Evolutionary conservation across 2,113 vertebrate genomes (phyloP).

Genomic region (Ia io): DNA sequence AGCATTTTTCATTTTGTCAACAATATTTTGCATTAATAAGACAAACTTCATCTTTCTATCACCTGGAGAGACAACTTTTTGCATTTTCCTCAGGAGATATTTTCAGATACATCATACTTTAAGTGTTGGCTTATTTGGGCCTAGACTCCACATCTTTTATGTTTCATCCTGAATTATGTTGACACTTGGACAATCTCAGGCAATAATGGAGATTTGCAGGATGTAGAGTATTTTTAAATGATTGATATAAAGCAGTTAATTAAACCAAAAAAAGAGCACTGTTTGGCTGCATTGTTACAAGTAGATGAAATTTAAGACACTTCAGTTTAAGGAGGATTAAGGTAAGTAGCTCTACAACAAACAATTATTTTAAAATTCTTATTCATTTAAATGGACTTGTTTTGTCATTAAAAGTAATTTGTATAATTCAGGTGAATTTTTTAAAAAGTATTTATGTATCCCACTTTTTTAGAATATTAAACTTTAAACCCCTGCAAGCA

Average conservation of each 20-base stretch:
- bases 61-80: not conserved
- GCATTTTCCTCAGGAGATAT: not conserved
- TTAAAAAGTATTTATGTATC: not conserved
- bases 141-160: not conserved
- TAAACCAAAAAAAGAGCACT: not conserved
- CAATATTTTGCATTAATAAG: not conserved
- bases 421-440: not conserved
- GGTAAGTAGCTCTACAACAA: not conserved
- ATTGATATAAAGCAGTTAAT: not conserved
- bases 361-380: not conserved
- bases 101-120: not conserved
- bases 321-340: not conserved
- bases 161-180: not conserved
- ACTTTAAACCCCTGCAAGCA: not conserved
- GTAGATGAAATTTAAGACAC: not conserved
- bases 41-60: not conserved
- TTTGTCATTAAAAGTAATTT: not conserved
- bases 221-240: not conserved
- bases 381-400: not conserved
- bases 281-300: not conserved
- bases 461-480: not conserved
- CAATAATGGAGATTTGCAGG: not conserved
- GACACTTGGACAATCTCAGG: not conserved
- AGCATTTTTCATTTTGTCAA: not conserved
- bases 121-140: not conserved